phyloP scores from a whole-genome alignment of 2,113 vertebrate genomes.

The Tachysurus fulvidraco region DNA sequence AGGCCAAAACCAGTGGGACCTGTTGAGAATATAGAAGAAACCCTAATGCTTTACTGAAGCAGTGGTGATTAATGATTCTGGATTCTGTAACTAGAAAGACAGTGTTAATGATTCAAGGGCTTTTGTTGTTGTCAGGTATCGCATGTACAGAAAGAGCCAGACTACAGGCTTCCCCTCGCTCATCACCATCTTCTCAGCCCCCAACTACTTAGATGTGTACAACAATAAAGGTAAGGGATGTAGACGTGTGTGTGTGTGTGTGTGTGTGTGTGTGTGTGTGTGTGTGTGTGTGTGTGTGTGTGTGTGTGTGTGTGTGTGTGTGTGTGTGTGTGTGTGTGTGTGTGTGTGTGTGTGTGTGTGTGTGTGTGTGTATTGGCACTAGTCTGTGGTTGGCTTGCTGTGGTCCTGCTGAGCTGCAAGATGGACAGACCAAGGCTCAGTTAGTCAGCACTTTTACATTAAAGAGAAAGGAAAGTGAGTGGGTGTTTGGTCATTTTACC shows the following conservation, averaged over 20 bases:
- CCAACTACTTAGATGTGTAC: slow-evolving; percentile 99
- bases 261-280: slow-evolving; percentile 21
- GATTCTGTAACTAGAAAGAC: not conserved
- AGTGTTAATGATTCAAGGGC: not conserved
- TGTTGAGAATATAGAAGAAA: slow-evolving; percentile 4
- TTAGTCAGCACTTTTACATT: slow-evolving; percentile 69
- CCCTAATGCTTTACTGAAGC: not conserved
- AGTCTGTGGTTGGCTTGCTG: slow-evolving; percentile 46
- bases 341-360: slow-evolving; percentile 17
- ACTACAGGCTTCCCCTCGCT: slow-evolving; percentile 98
- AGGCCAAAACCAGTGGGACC: not conserved
- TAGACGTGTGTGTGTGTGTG: not conserved
- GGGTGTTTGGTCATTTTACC: slow-evolving; percentile 53
- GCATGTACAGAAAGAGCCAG: slow-evolving; percentile 99
- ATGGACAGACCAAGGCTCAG: slow-evolving; percentile 58
- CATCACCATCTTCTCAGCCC: slow-evolving; percentile 99
- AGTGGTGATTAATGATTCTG: not conserved
- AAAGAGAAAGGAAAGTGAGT: slow-evolving; percentile 53
- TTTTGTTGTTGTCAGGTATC: slow-evolving; percentile 77
- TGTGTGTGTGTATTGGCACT: slow-evolving; percentile 4
- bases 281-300: slow-evolving; percentile 15
- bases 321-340: slow-evolving; percentile 1
- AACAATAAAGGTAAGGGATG: slow-evolving; percentile 93
- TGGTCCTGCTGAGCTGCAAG: slow-evolving; percentile 45
- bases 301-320: slow-evolving; percentile 17